These are phyloP conservation scores for Drosophila tropicalis DNA, from an alignment of 1,140 invertebrate species.

Conservation along the genomic window DNA sequence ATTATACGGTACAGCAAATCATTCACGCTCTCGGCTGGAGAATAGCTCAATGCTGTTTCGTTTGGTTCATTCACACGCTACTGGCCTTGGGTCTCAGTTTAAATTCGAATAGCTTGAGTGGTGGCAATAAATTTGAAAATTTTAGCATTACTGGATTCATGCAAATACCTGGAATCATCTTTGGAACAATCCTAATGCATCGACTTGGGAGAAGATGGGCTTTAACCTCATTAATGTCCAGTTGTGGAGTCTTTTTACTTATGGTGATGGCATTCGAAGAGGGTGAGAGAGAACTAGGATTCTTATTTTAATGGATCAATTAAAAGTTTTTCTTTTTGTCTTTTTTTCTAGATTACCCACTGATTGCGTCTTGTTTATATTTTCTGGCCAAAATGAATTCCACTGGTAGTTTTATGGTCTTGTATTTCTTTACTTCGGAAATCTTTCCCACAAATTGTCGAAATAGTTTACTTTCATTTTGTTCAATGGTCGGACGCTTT, in stretches of 20 bases:
- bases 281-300: constrained; percentile 33
- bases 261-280: constrained; percentile 43
- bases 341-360: constrained; percentile 43
- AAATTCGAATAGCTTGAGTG: constrained; percentile 88
- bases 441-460: constrained; percentile 88
- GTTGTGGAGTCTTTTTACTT: constrained; percentile 84
- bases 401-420: constrained; percentile 87
- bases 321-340: neutral
- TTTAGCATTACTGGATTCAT: constrained; percentile 88
- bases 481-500: constrained; percentile 88
- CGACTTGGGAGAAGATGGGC: constrained; percentile 86
- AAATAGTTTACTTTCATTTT: constrained; percentile 86
- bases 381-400: constrained; percentile 88
- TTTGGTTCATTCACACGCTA: constrained; percentile 88
- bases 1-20: constrained; percentile 83
- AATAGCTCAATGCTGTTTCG: constrained; percentile 86
- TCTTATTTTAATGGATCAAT: neutral
- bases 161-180: constrained; percentile 88
- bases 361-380: constrained; percentile 85
- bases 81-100: constrained; percentile 92
- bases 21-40: constrained; percentile 84
- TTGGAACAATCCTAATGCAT: constrained; percentile 86
- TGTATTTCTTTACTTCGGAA: constrained; percentile 89
- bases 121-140: constrained; percentile 89
- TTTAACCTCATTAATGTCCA: constrained; percentile 70